Conservation (phyloP, 2,797 vertebrate species). For the Chaetodon trifasciatus region DNA sequence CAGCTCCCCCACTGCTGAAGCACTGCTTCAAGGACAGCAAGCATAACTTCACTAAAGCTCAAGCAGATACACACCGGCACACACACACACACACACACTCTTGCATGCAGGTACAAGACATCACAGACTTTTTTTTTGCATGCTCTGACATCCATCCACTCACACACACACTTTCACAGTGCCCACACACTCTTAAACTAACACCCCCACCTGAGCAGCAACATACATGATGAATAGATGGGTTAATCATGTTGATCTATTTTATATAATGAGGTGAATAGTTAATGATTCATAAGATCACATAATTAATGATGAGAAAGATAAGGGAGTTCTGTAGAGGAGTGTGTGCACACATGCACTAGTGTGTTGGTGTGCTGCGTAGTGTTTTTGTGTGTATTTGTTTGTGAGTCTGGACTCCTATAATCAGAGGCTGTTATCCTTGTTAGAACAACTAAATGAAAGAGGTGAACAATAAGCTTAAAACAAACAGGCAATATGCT, state of each 20-base stretch:
- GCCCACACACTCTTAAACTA: slow-evolving; percentile 28
- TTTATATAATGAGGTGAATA: slow-evolving; percentile 1
- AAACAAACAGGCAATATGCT: slow-evolving; percentile 64
- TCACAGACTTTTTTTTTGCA: slow-evolving; percentile 11
- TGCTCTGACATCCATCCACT: slow-evolving; percentile 27
- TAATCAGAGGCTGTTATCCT: slow-evolving; percentile 46
- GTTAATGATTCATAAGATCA: slow-evolving; percentile 26
- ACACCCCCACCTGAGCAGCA: neutral
- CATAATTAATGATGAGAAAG: neutral
- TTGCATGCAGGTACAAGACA: neutral
- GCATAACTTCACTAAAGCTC: slow-evolving; percentile 7
- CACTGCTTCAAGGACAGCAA: slow-evolving; percentile 44
- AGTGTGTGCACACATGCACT: neutral
- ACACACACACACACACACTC: neutral
- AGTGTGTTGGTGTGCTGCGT: slow-evolving; percentile 1
- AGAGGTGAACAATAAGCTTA: slow-evolving; percentile 58
- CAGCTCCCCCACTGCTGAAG: slow-evolving; percentile 27
- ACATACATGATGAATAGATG: slow-evolving; percentile 16
- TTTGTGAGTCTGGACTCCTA: slow-evolving; percentile 19
- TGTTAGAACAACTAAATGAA: slow-evolving; percentile 65
- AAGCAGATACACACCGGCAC: slow-evolving; percentile 15
- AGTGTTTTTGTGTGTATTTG: slow-evolving; percentile 23
- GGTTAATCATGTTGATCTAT: slow-evolving; percentile 41
- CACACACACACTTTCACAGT: slow-evolving; percentile 20
- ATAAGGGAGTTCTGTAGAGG: slow-evolving; percentile 3